Percentiles rank a stretch among this genome's conserved stretches.
Conservation (phyloP, 2,888 invertebrate genomes). For the Lochmaea crataegi region DNA sequence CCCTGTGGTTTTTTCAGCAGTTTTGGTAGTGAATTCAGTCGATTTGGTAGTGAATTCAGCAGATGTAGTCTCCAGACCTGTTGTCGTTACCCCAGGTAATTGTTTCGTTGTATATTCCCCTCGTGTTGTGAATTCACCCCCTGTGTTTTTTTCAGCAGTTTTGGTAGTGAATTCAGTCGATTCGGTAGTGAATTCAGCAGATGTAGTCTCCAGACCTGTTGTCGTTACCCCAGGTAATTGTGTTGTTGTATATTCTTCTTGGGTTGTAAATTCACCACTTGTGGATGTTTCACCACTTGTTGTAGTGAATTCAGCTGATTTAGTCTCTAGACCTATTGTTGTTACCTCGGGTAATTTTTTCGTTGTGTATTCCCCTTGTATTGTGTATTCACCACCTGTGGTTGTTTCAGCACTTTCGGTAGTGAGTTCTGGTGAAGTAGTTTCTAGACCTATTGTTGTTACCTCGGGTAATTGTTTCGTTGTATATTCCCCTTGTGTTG, state of each 20-base stretch:
- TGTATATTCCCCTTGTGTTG: conserved; percentile 3
- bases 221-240: not conserved
- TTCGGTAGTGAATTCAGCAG: not conserved
- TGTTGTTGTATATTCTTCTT: not conserved
- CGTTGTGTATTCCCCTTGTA: not conserved
- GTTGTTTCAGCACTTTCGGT: not conserved
- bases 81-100: not conserved
- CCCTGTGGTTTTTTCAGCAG: not conserved
- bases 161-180: not conserved
- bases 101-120: not conserved
- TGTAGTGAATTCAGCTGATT: not conserved
- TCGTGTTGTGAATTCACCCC: not conserved
- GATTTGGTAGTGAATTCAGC: not conserved
- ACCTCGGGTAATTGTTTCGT: not conserved
- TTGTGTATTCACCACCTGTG: not conserved
- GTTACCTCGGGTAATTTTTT: not conserved
- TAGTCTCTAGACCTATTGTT: not conserved
- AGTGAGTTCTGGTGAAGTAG: not conserved
- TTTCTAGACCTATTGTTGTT: not conserved
- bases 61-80: not conserved
- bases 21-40: not conserved
- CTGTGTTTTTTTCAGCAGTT: not conserved
- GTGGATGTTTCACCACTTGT: not conserved
- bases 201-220: not conserved
- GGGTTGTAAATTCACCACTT: not conserved